These are phyloP conservation scores for Pimephales promelas DNA, from an alignment of 2,113 vertebrate species.

Conservation along the genomic window DNA sequence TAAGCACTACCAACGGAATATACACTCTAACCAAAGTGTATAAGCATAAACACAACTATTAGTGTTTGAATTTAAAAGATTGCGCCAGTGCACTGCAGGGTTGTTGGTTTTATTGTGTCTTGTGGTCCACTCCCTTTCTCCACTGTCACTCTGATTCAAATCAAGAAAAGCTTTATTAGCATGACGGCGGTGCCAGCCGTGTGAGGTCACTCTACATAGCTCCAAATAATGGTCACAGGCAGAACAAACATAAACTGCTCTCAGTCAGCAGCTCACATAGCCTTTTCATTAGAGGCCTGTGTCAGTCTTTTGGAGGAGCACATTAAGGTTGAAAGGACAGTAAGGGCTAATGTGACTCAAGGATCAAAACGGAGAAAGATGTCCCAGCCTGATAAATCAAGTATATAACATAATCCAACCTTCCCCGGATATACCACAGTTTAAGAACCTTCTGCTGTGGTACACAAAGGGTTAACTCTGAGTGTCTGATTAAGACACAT, in stretches of 20 bases:
- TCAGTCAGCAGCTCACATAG: constrained; percentile 21
- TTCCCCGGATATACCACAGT: no score
- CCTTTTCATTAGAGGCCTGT: constrained; percentile 24
- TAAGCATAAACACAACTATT: constrained; percentile 1
- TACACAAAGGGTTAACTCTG: neutral
- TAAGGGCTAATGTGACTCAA: neutral
- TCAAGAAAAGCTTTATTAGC: constrained; percentile 51
- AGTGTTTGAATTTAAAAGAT: constrained; percentile 32
- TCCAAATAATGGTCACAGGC: constrained; percentile 12
- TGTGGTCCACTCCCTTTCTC: constrained; percentile 30
- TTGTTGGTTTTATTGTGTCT: constrained; percentile 1
- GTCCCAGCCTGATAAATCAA: neutral
- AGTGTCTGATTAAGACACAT: constrained; percentile 24
- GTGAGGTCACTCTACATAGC: constrained; percentile 34
- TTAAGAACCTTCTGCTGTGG: constrained; percentile 13
- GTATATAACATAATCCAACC: neutral
- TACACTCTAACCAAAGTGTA: neutral
- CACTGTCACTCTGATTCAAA: constrained; percentile 46
- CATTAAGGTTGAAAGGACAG: neutral
- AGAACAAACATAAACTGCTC: constrained; percentile 25
- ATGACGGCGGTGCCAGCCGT: constrained; percentile 25
- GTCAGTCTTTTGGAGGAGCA: neutral
- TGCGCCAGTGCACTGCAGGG: neutral
- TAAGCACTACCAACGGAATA: neutral
- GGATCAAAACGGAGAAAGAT: neutral